phyloP scores from a whole-genome alignment of 1,140 invertebrate genomes.

The Vanessa tameamea region DNA sequence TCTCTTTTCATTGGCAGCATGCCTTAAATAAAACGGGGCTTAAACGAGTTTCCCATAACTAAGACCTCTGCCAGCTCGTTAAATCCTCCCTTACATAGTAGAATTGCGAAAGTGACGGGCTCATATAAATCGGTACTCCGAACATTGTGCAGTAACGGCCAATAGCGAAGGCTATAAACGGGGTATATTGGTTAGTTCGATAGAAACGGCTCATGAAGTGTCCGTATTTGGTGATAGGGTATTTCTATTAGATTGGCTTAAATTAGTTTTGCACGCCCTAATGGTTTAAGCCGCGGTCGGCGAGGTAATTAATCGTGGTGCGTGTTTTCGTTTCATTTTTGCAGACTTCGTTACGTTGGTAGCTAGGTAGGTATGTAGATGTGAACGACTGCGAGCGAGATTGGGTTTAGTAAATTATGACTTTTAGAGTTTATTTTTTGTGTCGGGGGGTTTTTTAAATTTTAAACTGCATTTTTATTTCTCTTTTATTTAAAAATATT shows the following conservation, averaged over 20 bases:
- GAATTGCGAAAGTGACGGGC: slow-evolving; percentile 43
- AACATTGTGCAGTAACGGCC: slow-evolving; percentile 30
- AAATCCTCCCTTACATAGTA: slow-evolving; percentile 32
- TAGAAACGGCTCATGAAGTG: slow-evolving; percentile 32
- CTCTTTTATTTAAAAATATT: too few relatives aligned
- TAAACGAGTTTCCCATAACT: slow-evolving; percentile 45
- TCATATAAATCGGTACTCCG: slow-evolving; percentile 31
- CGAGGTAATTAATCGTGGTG: slow-evolving; percentile 22
- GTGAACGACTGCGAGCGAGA: neutral
- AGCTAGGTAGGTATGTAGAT: neutral
- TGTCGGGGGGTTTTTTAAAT: too few relatives aligned
- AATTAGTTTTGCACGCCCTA: slow-evolving; percentile 39
- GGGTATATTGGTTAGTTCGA: slow-evolving; percentile 28
- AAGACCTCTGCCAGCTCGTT: slow-evolving; percentile 45
- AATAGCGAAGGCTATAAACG: slow-evolving; percentile 26
- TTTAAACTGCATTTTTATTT: too few relatives aligned
- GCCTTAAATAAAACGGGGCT: slow-evolving; percentile 55
- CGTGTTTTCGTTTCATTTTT: slow-evolving; percentile 26
- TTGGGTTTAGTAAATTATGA: neutral
- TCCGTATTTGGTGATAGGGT: slow-evolving; percentile 32
- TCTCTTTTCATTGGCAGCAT: slow-evolving; percentile 47
- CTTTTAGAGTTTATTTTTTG: neutral
- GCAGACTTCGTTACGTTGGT: slow-evolving; percentile 8
- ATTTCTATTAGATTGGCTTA: slow-evolving; percentile 39
- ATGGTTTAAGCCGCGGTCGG: slow-evolving; percentile 18